phyloP scores from a whole-genome alignment of 35 echinoderm and acorn worm genomes.

The Diadema setosum region DNA sequence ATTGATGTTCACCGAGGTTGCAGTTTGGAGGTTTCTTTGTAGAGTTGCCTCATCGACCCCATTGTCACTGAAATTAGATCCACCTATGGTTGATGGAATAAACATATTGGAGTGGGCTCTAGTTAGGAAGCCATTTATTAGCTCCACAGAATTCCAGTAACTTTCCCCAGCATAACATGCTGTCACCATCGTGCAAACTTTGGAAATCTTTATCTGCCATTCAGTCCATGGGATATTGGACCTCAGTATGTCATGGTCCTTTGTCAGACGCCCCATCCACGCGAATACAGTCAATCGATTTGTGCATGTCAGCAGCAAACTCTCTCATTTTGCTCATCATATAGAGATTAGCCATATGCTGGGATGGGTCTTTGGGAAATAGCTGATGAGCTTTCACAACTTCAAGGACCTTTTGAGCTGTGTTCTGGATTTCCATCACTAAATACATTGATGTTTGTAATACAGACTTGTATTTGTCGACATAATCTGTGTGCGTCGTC shows the following conservation, averaged over 20 bases:
- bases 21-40: constrained; percentile 20
- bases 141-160: constrained; percentile 40
- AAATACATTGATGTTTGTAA: constrained; percentile 51
- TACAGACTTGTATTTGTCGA: constrained; percentile 55
- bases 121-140: constrained; percentile 36
- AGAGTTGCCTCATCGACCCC: constrained; percentile 40
- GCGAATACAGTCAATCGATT: constrained; percentile 36
- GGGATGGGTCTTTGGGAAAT: constrained; percentile 1
- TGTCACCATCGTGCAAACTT: constrained; percentile 35
- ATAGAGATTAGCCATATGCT: constrained; percentile 40
- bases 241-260: constrained; percentile 27
- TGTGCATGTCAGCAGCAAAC: not conserved
- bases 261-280: constrained; percentile 48
- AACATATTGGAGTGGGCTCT: constrained; percentile 34
- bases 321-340: constrained; percentile 36
- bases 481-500: constrained; percentile 47
- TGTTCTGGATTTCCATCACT: constrained; percentile 21
- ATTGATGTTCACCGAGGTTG: constrained; percentile 40
- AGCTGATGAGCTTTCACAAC: constrained; percentile 37
- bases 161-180: constrained; percentile 32
- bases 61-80: constrained; percentile 25
- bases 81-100: constrained; percentile 51
- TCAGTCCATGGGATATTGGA: constrained; percentile 50
- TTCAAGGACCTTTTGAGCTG: constrained; percentile 13
- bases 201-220: constrained; percentile 31